Evolutionary conservation across 2,797 vertebrate species (phyloP).

Genomic region (Lacerta bilineata): DNA sequence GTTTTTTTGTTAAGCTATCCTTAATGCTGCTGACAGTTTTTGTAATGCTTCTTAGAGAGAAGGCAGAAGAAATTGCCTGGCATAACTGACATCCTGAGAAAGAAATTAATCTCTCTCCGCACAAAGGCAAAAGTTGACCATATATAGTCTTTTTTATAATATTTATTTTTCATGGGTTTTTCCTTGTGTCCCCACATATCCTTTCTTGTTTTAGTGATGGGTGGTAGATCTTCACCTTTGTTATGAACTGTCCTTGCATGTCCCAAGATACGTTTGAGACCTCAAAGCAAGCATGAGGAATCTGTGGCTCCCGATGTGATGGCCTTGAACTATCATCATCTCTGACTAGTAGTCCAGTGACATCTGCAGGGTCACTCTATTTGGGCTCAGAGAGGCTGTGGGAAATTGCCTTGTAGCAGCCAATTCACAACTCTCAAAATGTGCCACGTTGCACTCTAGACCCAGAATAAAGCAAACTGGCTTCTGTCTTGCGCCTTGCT

Average conservation of each 20-base stretch:
- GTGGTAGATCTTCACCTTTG: background rate
- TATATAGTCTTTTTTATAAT: background rate
- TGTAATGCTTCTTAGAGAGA: slow-evolving; percentile 54
- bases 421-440: background rate
- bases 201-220: background rate
- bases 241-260: background rate
- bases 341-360: background rate
- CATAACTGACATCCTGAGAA: slow-evolving; percentile 52
- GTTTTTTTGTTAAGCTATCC: slow-evolving; percentile 48
- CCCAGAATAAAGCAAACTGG: background rate
- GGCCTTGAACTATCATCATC: background rate
- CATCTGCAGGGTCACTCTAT: background rate
- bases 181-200: background rate
- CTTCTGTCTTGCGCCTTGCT: background rate
- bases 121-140: background rate
- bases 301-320: background rate
- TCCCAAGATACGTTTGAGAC: background rate
- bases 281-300: background rate
- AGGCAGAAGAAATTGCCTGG: slow-evolving; percentile 49
- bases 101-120: slow-evolving; percentile 5
- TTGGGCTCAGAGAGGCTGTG: too few relatives aligned
- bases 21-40: slow-evolving; percentile 32
- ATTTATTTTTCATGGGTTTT: background rate
- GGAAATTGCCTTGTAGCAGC: background rate
- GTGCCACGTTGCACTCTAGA: background rate